Evolutionary conservation across 2,113 vertebrate species (phyloP), one percentile per base, ranked within the genome.

Genomic region (Scatophagus argus): DNA sequence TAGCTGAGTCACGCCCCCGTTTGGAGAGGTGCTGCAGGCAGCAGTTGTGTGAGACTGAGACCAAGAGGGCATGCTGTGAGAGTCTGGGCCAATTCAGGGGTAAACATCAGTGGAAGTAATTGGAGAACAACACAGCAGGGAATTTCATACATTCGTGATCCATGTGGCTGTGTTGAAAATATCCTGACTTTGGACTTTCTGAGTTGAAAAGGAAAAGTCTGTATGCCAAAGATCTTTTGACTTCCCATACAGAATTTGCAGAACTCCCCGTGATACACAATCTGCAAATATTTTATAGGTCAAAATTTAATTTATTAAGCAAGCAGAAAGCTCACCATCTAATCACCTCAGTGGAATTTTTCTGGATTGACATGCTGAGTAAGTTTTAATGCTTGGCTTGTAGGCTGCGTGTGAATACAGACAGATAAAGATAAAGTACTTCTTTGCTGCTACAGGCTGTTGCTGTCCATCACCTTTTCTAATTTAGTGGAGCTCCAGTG

Each of bases 31-130:
- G 85, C 87, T 71, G 69, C 77, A 75, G 83, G 83, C 85, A 58
- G 79, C 69, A 23, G 73, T 59, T 77, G 65, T 82, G 72, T 76
- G 82, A 79, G 79, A 56, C 55, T 25, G 29, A 64, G 72, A 86
- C 72, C 56, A 74, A 63, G 82, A 61, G 80, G 84, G 69, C 86
- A 79, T 72, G 83, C 80, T 88, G 91, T 31, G 87, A 77, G 67
- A 85, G 63, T 79, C 79, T 68, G 64, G 66, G 74, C 85, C 89
- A 80, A 77, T 76, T 85, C 78, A 83, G 79, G 85, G 88, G 84
- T 88, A 91, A 92, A 89, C 84, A 92, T 74, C 23, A 43, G 81
- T 69, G 90, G 83, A 81, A 54, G 87, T 93, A 92, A 93, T 92
- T 91, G 88, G 89, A 90, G 90, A 88, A 71, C 66, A 72, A 44